phyloP scores from a whole-genome alignment of 2,888 invertebrate species.

The Eilema griseolum region DNA sequence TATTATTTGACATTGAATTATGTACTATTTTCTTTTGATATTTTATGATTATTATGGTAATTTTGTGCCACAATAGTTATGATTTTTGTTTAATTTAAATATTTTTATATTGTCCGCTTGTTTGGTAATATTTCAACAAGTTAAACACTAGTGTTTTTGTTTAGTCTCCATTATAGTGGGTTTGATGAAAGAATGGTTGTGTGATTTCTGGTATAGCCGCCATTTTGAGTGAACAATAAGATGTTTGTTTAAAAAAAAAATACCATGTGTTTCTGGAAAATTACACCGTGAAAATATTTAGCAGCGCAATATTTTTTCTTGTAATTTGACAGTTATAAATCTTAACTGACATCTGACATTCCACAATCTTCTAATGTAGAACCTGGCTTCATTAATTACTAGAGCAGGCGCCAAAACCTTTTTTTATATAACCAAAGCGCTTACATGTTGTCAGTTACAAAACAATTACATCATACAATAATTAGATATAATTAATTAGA shows the following conservation, averaged over 20 bases:
- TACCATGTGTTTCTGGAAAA: slow-evolving; percentile 14
- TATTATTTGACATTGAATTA: no score
- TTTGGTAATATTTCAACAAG: slow-evolving; percentile 28
- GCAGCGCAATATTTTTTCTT: slow-evolving; percentile 7
- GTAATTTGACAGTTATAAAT: slow-evolving; percentile 18
- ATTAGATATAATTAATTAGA: no score
- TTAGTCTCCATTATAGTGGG: slow-evolving; percentile 15
- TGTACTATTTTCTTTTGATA: no score
- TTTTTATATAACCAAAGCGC: no score
- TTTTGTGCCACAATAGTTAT: no score
- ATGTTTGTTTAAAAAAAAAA: slow-evolving; percentile 9
- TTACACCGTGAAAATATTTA: slow-evolving; percentile 29
- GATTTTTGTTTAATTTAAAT: no score
- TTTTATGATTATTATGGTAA: no score
- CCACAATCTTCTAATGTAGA: background rate
- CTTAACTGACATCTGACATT: background rate
- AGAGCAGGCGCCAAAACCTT: no score
- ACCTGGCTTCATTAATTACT: no score
- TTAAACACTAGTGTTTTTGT: slow-evolving; percentile 33
- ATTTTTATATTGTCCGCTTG: slow-evolving; percentile 30
- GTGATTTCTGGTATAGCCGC: background rate
- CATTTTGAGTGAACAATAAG: slow-evolving; percentile 2
- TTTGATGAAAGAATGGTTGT: slow-evolving; percentile 5
- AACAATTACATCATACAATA: no score
- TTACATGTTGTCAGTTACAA: no score